Percentiles rank a stretch among this genome's conserved stretches.
phyloP scores from a whole-genome alignment of 2,797 vertebrate genomes.

The Tolypeutes matacus region DNA sequence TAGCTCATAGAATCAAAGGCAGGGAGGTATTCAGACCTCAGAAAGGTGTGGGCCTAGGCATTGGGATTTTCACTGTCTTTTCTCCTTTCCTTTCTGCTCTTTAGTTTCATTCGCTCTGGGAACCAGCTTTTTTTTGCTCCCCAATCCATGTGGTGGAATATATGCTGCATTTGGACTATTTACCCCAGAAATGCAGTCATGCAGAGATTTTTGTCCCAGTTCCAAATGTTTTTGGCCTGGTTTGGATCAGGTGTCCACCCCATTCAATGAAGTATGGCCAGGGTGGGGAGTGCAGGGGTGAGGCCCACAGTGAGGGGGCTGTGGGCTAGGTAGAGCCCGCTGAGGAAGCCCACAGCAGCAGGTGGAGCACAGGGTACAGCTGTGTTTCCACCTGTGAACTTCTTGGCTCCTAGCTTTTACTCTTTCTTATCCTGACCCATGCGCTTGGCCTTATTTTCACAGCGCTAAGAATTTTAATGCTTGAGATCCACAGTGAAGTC shows the following conservation, averaged over 20 bases:
- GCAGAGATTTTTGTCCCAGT: not conserved
- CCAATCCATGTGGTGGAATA: not conserved
- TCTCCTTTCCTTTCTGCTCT: not conserved
- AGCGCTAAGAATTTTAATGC: not conserved
- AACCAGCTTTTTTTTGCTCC: not conserved
- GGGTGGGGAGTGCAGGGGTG: not conserved
- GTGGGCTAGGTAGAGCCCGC: not conserved
- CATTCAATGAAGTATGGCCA: not conserved
- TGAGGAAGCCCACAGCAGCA: not conserved
- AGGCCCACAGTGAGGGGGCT: not conserved
- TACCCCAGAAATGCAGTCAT: not conserved
- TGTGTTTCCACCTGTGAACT: not conserved
- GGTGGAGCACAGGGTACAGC: not conserved
- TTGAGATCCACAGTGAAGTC: not conserved
- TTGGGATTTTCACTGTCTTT: not conserved
- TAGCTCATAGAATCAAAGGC: not conserved
- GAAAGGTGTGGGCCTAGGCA: not conserved
- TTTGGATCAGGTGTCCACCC: not conserved
- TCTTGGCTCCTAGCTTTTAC: not conserved
- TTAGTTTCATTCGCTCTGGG: not conserved
- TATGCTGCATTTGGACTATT: not conserved
- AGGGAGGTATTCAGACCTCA: not conserved
- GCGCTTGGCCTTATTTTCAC: not conserved
- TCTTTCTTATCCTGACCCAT: not conserved
- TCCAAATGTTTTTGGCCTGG: not conserved